These are phyloP conservation scores for Microvelia longipes DNA, from an alignment of 1,140 invertebrate genomes.

Conservation along the genomic window DNA sequence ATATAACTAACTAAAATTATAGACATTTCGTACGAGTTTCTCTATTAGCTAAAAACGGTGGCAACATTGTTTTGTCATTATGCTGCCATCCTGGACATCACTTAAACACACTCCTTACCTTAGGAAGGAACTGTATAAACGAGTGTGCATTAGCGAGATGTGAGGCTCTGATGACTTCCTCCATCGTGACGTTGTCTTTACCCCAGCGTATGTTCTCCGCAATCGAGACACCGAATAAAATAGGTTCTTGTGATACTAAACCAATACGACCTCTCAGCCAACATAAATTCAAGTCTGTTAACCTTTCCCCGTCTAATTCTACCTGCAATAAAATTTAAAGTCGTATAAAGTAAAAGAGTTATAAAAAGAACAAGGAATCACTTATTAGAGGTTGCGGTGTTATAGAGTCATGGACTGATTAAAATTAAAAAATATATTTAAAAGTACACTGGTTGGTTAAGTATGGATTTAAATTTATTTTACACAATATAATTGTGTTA, in stretches of 20 bases:
- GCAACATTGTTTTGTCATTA: too few species aligned
- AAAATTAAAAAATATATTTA: too few species aligned
- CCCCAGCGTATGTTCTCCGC: slow-evolving; percentile 65
- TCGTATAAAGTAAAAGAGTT: background rate
- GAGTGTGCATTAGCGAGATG: slow-evolving; percentile 61
- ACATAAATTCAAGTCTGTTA: slow-evolving; percentile 46
- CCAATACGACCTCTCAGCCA: slow-evolving; percentile 57
- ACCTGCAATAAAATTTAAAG: slow-evolving; percentile 35
- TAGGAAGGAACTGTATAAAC: slow-evolving; percentile 60
- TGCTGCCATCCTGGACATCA: too few species aligned
- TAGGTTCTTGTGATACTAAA: slow-evolving; percentile 64
- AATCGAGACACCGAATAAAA: slow-evolving; percentile 58
- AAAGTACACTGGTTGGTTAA: too few species aligned
- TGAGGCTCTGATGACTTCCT: slow-evolving; percentile 46
- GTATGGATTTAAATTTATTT: too few species aligned
- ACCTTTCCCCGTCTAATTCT: slow-evolving; percentile 41
- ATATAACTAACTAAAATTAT: too few species aligned
- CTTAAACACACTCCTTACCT: slow-evolving; percentile 40
- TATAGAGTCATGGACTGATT: background rate
- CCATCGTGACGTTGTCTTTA: slow-evolving; percentile 38
- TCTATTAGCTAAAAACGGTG: too few species aligned
- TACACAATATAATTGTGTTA: too few species aligned
- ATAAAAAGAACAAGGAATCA: background rate
- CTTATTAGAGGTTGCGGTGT: background rate
- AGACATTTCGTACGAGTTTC: too few species aligned